Base-by-base conservation (phyloP, 1,140 invertebrate genomes). In the Onthophagus taurus region DNA sequence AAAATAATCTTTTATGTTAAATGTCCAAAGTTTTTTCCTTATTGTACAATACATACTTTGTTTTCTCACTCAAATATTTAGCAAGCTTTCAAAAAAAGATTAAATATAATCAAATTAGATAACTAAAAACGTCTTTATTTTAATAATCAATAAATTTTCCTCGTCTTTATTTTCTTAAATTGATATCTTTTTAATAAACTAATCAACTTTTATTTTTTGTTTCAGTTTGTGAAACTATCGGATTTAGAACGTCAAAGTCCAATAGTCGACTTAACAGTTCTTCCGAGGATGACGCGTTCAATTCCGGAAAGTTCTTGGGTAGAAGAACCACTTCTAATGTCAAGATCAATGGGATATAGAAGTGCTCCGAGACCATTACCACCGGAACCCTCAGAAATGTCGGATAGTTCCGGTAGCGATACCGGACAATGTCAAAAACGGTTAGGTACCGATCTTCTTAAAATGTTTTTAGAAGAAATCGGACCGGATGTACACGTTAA, bases 401-500 rank as follows among this genome's bases (percentile, higher is more conserved):
- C 48, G 11, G 45, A 53, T 11, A 49, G 47, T 39, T 45, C 44
- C 12, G 29, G 12, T n/a, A 36, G 33, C 17, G 29, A 37, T 31
- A 34, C 37, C 12, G 17, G 19, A 21, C 44, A 29, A 8, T 31
- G 30, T n/a, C 18, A 29, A 29, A 64, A 64, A 2, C 72, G 80
- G 29, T 63, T 93, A 1, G 89, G 89, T 0, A 83, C 89, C 61
- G 88, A 92, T 67, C 65, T 94, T 11, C 64, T 93, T 6, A 72
- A 83, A 43, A 90, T 91, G 85, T 92, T 91, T 60, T 64, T 91
- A 34, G 85, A 91, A 57, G 88, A 91, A 67, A 83, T 89, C 30
- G 82, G 57, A 18, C 59, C 59, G 3, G 89, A 93, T 65, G 85
- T 90, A 37, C 77, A 77, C 9, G 79, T 89, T 2, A 80, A 85